A percentile compares a stretch with the other conserved stretches of the same genome.
These are phyloP conservation scores for Dasyurus viverrinus DNA, from an alignment of 2,113 vertebrate genomes.

Conservation along the genomic window DNA sequence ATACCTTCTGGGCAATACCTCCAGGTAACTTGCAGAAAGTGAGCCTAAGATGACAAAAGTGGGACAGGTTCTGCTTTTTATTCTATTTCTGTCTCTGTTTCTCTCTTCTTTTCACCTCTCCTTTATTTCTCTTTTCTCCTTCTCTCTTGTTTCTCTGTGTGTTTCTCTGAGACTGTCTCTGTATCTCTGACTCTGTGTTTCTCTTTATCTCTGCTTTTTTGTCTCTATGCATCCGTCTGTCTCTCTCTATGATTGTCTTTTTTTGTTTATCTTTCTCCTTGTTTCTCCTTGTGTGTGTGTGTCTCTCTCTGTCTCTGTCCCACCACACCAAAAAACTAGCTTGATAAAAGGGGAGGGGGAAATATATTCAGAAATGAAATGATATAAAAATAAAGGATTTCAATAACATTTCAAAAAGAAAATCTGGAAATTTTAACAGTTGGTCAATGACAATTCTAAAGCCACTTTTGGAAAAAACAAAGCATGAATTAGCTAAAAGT, in stretches of 20 bases:
- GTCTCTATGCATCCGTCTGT: no score
- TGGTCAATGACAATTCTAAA: not conserved
- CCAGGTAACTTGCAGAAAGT: not conserved
- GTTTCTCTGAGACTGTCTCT: no score
- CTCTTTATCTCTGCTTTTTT: no score
- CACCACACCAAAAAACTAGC: not conserved
- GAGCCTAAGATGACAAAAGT: not conserved
- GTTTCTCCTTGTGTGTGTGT: no score
- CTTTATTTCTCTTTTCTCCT: not conserved
- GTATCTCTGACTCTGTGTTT: no score
- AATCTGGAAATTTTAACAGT: conserved; percentile 15
- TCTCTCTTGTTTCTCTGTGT: no score
- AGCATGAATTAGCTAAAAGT: not conserved
- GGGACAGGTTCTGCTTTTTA: not conserved
- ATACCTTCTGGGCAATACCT: not conserved
- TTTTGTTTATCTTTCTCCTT: no score
- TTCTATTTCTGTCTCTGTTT: not conserved
- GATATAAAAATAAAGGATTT: not conserved
- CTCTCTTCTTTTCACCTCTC: no score
- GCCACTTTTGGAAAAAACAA: not conserved
- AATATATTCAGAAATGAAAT: not conserved
- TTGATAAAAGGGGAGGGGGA: not conserved
- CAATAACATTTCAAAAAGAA: not conserved
- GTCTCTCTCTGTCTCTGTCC: not conserved
- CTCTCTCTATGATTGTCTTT: no score